A percentile compares a stretch with the other conserved stretches of the same genome.
Conservation (phyloP, 2,797 vertebrate species). For the Pangasius larnaudii region DNA sequence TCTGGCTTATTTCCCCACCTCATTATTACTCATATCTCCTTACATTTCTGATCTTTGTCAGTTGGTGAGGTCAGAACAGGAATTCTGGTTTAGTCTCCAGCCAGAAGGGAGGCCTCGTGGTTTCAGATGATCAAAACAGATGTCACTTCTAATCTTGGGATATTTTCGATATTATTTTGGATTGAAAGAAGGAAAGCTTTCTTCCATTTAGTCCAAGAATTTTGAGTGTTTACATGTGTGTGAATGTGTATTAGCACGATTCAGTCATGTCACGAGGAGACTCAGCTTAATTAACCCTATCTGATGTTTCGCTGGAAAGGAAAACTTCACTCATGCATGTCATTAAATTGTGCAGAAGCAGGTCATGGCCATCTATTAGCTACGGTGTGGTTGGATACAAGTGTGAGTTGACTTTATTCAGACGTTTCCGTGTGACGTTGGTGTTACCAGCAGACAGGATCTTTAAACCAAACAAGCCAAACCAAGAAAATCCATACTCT, state of each 20-base stretch:
- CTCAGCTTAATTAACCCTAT: neutral
- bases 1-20: constrained; percentile 68
- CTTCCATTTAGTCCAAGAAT: neutral
- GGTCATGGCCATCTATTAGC: neutral
- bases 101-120: constrained; percentile 18
- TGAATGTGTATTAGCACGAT: neutral
- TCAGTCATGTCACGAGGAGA: neutral
- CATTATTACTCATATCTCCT: constrained; percentile 59
- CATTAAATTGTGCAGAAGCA: constrained; percentile 12
- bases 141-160: constrained; percentile 22
- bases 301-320: neutral
- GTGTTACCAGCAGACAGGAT: neutral
- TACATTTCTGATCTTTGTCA: constrained; percentile 69
- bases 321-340: neutral
- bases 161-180: neutral
- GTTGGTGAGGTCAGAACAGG: constrained; percentile 64
- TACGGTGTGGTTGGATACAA: constrained; percentile 1
- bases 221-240: constrained; percentile 14
- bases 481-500: neutral
- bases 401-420: neutral
- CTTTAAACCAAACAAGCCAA: neutral
- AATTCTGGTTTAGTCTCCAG: constrained; percentile 65
- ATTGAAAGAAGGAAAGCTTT: neutral
- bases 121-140: constrained; percentile 21
- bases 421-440: neutral